phyloP scores from a whole-genome alignment of 2,113 vertebrate genomes.

The Ibidorhyncha struthersii region DNA sequence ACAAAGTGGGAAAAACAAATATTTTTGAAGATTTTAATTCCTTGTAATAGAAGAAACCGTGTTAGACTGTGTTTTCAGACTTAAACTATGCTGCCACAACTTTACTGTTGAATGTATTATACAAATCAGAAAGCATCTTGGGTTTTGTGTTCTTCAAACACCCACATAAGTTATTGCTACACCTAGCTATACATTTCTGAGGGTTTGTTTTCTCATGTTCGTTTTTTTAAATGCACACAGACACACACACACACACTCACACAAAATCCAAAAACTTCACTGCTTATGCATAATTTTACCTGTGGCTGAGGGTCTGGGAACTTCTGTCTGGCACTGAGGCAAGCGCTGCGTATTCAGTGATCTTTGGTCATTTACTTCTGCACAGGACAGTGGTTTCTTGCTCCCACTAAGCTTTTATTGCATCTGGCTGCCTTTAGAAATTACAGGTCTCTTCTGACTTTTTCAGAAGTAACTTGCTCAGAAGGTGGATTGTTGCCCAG shows the following conservation, averaged over 20 bases:
- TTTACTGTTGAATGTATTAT: not conserved
- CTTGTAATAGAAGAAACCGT: no score
- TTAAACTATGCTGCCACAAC: not conserved
- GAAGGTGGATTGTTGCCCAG: not conserved
- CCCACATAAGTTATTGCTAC: not conserved
- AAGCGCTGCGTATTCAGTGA: not conserved
- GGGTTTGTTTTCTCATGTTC: not conserved
- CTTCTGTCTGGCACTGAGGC: not conserved
- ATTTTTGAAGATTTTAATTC: not conserved
- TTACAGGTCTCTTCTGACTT: not conserved
- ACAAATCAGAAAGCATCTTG: not conserved
- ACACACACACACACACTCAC: not conserved
- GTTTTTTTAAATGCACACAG: rapidly evolving
- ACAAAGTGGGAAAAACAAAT: not conserved
- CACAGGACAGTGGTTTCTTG: not conserved
- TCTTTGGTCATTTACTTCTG: not conserved
- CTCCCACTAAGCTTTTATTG: not conserved
- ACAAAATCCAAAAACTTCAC: not conserved
- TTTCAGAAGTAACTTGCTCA: not conserved
- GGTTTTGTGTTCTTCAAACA: not conserved
- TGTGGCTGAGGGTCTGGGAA: not conserved
- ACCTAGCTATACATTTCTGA: not conserved
- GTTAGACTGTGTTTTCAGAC: not conserved
- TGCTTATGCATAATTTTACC: not conserved
- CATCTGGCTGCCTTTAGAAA: not conserved